Conservation (phyloP, 2,888 invertebrate species). For the Uloborus plumipes region DNA sequence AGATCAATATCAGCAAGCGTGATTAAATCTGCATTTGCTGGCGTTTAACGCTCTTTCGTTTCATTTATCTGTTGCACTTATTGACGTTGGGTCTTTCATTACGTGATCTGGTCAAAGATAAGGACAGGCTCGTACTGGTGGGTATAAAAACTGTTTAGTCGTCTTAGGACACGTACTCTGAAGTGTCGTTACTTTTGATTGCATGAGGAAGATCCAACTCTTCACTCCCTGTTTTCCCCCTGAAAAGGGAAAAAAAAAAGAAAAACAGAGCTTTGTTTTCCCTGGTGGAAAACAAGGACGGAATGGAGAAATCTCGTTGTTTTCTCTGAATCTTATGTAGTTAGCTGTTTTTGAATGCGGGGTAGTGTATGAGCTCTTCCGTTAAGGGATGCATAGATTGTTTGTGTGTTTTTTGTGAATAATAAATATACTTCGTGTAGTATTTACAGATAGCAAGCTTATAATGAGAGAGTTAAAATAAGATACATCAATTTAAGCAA, state of each 20-base stretch:
- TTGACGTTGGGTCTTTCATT: slow-evolving; percentile 30
- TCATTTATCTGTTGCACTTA: slow-evolving; percentile 47
- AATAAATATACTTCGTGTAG: too few species aligned
- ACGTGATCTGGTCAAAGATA: slow-evolving; percentile 35
- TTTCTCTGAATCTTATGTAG: background rate
- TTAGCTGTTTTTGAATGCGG: too few species aligned
- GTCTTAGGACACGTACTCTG: slow-evolving; percentile 42
- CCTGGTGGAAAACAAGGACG: slow-evolving; percentile 36
- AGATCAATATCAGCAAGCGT: slow-evolving; percentile 27
- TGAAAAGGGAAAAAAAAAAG: slow-evolving; percentile 10
- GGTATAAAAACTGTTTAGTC: slow-evolving; percentile 39
- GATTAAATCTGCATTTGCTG: slow-evolving; percentile 50
- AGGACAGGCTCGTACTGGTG: background rate
- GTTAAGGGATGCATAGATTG: too few species aligned
- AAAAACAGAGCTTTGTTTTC: slow-evolving; percentile 15
- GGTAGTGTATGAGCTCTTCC: too few species aligned
- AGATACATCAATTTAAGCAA: too few species aligned
- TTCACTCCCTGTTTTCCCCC: slow-evolving; percentile 4
- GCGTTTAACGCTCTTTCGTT: slow-evolving; percentile 18
- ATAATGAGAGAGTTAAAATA: too few species aligned
- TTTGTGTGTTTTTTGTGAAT: too few species aligned
- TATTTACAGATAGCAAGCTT: too few species aligned
- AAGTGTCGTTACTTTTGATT: slow-evolving; percentile 51
- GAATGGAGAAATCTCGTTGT: slow-evolving; percentile 31
- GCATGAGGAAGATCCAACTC: slow-evolving; percentile 32